Conservation (phyloP, 2,797 vertebrate species). For the Sternarchorhynchus goeldii region DNA sequence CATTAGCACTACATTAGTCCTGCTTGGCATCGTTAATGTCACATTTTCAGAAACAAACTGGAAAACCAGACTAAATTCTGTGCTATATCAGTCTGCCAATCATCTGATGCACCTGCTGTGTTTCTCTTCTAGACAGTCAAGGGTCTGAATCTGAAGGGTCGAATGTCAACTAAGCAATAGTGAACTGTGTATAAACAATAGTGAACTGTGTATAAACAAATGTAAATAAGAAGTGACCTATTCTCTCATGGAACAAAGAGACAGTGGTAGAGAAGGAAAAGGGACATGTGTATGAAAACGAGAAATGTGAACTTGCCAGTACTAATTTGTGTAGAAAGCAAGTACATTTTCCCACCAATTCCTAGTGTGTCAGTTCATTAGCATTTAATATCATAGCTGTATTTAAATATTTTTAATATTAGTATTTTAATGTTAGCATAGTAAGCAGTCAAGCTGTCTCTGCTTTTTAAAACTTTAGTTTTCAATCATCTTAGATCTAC, state of each 20-base stretch:
- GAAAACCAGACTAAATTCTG: no score
- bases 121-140: no score
- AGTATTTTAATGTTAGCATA: neutral
- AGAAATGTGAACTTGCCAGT: no score
- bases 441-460: neutral
- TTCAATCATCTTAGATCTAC: neutral
- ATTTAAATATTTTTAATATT: slow-evolving; percentile 2
- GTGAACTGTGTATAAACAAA: neutral
- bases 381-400: neutral
- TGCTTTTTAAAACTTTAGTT: neutral
- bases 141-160: no score
- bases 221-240: neutral
- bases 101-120: no score
- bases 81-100: no score
- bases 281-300: neutral
- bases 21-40: no score
- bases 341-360: neutral
- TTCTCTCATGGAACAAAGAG: neutral
- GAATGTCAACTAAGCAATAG: neutral
- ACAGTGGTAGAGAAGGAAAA: neutral
- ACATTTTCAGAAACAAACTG: no score
- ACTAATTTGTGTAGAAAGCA: neutral
- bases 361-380: neutral
- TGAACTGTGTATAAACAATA: neutral
- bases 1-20: no score